A percentile compares a stretch with the other conserved stretches of the same genome.
Conservation (phyloP, 2,113 vertebrate species). For the Archocentrus centrarchus region DNA sequence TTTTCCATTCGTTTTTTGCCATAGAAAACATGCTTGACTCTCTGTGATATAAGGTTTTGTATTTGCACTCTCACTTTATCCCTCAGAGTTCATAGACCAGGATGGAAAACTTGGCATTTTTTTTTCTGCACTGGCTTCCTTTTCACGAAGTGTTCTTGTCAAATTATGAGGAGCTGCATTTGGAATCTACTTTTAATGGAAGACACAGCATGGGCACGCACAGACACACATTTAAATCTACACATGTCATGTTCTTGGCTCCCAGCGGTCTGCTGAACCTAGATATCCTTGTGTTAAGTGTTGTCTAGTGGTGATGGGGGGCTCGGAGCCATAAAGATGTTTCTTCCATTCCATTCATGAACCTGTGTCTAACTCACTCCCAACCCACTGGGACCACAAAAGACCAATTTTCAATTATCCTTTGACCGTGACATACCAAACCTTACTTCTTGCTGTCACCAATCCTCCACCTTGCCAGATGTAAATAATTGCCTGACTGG, state of each 20-base stretch:
- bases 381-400: conserved; percentile 46
- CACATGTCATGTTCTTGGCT: background rate
- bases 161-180: background rate
- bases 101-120: background rate
- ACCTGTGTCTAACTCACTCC: conserved; percentile 29
- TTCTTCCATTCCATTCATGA: conserved; percentile 56
- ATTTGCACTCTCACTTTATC: background rate
- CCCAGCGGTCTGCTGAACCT: conserved; percentile 6
- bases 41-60: background rate
- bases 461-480: background rate
- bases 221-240: background rate
- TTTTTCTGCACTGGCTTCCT: background rate
- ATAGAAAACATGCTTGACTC: conserved; percentile 39
- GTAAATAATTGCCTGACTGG: too few species aligned
- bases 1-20: conserved; percentile 59
- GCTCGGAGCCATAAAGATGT: conserved; percentile 60
- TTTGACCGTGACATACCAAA: background rate
- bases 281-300: conserved; percentile 43
- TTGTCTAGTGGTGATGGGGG: conserved; percentile 24
- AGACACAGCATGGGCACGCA: background rate
- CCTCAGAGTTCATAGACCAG: background rate
- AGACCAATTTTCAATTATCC: conserved; percentile 17
- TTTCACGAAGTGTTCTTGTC: background rate
- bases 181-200: background rate
- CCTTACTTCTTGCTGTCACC: background rate